phyloP scores from a whole-genome alignment of 2,113 vertebrate species.

The Brachirus orientalis region DNA sequence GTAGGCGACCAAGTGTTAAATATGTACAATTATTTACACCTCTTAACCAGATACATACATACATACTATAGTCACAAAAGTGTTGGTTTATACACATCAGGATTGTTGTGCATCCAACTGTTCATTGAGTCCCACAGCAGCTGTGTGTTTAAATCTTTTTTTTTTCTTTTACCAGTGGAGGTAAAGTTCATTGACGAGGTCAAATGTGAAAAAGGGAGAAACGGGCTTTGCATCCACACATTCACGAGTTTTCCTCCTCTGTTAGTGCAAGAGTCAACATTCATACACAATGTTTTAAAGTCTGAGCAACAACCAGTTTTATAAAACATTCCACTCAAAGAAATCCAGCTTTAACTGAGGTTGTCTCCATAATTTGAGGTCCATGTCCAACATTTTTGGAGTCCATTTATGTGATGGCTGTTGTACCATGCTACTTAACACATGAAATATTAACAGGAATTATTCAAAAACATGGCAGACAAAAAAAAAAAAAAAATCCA shows the following conservation, averaged over 20 bases:
- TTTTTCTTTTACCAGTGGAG: neutral
- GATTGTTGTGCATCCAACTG: constrained; percentile 4
- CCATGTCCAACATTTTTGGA: no score
- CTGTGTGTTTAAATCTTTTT: no score
- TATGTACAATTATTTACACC: constrained; percentile 67
- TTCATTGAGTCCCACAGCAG: no score
- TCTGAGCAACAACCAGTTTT: no score
- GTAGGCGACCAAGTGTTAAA: constrained; percentile 17
- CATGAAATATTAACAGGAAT: constrained; percentile 19
- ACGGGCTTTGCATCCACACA: no score
- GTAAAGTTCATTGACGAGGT: constrained; percentile 20
- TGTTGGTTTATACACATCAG: constrained; percentile 10
- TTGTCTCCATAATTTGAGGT: constrained; percentile 3
- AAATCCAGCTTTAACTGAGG: constrained; percentile 11
- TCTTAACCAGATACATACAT: constrained; percentile 15
- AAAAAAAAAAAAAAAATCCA: no score
- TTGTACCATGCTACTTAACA: constrained; percentile 29
- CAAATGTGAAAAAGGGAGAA: no score
- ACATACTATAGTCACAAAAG: constrained; percentile 36
- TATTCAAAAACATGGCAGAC: no score
- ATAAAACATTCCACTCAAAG: constrained; percentile 54
- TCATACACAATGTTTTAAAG: constrained; percentile 32
- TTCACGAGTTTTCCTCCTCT: no score
- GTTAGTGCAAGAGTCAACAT: constrained; percentile 15
- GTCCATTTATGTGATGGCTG: neutral